Conservation (phyloP, 2,888 invertebrate species). For the Morpho helenor region DNA sequence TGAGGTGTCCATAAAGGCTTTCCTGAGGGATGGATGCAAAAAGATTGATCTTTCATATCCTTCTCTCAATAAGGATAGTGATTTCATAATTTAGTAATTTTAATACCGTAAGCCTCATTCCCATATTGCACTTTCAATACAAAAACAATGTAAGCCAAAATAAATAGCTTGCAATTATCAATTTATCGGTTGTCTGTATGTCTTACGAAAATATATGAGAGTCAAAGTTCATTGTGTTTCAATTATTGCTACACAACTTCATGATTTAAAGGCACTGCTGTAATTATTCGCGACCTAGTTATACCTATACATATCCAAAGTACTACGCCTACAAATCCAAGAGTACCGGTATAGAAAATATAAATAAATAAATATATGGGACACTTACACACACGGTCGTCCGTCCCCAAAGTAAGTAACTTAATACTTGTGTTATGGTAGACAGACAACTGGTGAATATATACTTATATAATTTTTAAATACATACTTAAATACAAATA, state of each 20-base stretch:
- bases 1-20: too few species aligned
- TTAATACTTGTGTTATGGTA: too few species aligned
- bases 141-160: constrained; percentile 18
- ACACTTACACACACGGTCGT: too few species aligned
- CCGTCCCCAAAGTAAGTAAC: too few species aligned
- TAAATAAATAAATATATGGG: too few species aligned
- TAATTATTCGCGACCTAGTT: constrained; percentile 20
- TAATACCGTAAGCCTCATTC: not conserved
- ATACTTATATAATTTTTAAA: too few species aligned
- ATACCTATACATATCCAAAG: not conserved
- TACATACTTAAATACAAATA: too few species aligned
- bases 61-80: not conserved
- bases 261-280: constrained; percentile 20
- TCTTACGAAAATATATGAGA: constrained; percentile 26
- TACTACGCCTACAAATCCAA: not conserved
- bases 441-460: too few species aligned
- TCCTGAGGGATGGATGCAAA: too few species aligned
- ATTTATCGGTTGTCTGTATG: constrained; percentile 28
- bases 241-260: constrained; percentile 27
- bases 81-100: not conserved
- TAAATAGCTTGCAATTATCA: constrained; percentile 26
- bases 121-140: not conserved
- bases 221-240: constrained; percentile 30
- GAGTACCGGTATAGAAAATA: too few species aligned
- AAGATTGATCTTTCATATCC: too few species aligned